Evolutionary conservation across 64 coral and sea anemone species (phyloP), one percentile per base, ranked within the genome.

Genomic region (Acropora tenuis): DNA sequence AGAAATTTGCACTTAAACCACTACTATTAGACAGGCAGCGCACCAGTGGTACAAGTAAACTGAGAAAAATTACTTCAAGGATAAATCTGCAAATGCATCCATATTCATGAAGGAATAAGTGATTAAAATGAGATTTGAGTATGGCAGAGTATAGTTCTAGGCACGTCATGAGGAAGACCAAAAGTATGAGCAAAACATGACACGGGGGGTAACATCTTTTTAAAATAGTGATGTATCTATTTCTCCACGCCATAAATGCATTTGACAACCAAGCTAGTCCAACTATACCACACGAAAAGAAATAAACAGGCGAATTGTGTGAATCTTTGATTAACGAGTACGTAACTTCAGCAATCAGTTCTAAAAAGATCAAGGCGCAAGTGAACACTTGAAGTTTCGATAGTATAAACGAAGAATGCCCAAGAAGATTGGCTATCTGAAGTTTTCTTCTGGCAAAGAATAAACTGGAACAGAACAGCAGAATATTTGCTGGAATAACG

Each of bases 221-320:
- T 40, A 89, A 18, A 6, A 97, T 80, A 43, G 87, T 58, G 5
- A 83, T 48, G 43, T 91, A 79, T 73, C 92, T 83, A 60, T 91
- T 86, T 91, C 86, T 97, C 95, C 95, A 94, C 7, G 94, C 40
- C 47, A 84, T 86, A 43, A 52, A 78, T 55, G 88, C 87, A 48
- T 97, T 97, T 46, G 90, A 69, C 72, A 91, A 89, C 95, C 95
- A 97, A 6, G 95, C 77, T 58, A 97, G 12, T 41, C 53, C 72
- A 49, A 94, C 49, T 4, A 94, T 20, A 11, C 67, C 77, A 91
- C 87, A 79, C 3, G 89, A 91, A 8, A 97, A 78, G 48, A 97
- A 11, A 63, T 89, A 94, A 43, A 94, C 82, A 46, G 95, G 84
- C 2, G 88, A 61, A 15, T 90, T 68, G 18, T 63, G 73, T 8